These are phyloP conservation scores for Perizoma flavofasciatum DNA, from an alignment of 2,888 invertebrate species.

Conservation along the genomic window DNA sequence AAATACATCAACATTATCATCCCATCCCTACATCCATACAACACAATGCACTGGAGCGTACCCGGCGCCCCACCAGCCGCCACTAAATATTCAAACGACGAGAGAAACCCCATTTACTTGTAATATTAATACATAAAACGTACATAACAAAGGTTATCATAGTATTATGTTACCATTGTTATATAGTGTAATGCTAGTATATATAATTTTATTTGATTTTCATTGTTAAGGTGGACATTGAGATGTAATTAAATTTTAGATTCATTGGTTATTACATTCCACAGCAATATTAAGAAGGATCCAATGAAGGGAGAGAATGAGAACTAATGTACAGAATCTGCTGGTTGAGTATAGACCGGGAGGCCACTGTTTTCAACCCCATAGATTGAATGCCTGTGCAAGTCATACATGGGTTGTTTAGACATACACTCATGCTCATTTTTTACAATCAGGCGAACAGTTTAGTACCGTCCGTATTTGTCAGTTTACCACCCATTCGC, in stretches of 20 bases:
- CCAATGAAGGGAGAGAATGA: too few species aligned
- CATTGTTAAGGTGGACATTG: conserved; percentile 3
- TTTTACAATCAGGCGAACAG: too few species aligned
- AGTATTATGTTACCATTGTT: conserved; percentile 15
- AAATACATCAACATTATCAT: conserved; percentile 9
- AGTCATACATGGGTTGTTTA: too few species aligned
- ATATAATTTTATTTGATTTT: conserved; percentile 20
- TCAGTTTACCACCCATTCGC: too few species aligned
- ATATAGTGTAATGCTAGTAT: conserved; percentile 21
- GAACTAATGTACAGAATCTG: too few species aligned
- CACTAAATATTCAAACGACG: conserved; percentile 49
- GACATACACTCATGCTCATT: too few species aligned
- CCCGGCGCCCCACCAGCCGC: conserved; percentile 39
- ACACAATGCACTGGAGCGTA: conserved; percentile 51
- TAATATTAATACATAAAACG: conserved; percentile 26
- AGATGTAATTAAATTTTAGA: background rate
- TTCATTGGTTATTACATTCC: too few species aligned
- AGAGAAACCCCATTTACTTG: conserved; percentile 49
- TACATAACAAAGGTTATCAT: conserved; percentile 22
- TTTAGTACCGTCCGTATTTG: too few species aligned
- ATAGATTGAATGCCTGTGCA: too few species aligned
- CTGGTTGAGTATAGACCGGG: too few species aligned
- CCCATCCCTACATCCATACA: conserved; percentile 21
- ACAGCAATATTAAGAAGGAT: too few species aligned
- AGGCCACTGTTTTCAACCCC: too few species aligned